phyloP scores from a whole-genome alignment of 2,113 vertebrate genomes.

The Xiphophorus hellerii region DNA sequence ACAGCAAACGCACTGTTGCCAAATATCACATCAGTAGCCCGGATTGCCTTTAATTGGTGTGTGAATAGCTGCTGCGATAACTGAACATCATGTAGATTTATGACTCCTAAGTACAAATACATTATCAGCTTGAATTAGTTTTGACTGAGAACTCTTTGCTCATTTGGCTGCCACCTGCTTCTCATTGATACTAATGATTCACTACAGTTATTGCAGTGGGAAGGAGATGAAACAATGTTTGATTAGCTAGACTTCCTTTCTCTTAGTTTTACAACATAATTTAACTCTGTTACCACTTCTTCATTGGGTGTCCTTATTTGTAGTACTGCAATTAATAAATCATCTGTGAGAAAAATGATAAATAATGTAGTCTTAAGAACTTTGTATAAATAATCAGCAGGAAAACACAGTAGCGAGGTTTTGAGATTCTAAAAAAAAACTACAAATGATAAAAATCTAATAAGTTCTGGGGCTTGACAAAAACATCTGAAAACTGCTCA shows the following conservation, averaged over 20 bases:
- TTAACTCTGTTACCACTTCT: conserved; percentile 39
- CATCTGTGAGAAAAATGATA: conserved; percentile 43
- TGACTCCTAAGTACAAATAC: conserved; percentile 40
- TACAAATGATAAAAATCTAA: conserved; percentile 19
- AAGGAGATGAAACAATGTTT: conserved; percentile 12
- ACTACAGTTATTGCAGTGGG: conserved; percentile 28
- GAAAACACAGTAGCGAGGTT: conserved; percentile 22
- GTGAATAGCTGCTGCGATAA: conserved; percentile 32
- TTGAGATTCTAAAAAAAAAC: conserved; percentile 30
- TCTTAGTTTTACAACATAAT: conserved; percentile 15
- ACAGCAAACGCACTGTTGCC: conserved; percentile 32
- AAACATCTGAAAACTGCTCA: conserved; percentile 11
- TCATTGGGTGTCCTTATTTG: conserved; percentile 30
- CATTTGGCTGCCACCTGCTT: conserved; percentile 58
- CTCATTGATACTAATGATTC: conserved; percentile 46
- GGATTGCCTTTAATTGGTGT: conserved; percentile 40
- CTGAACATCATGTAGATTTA: conserved; percentile 42
- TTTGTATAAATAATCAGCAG: conserved; percentile 35
- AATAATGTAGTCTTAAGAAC: conserved; percentile 52
- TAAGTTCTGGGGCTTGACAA: not conserved
- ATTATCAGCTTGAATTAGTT: conserved; percentile 28
- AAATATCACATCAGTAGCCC: conserved; percentile 46
- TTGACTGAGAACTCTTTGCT: conserved; percentile 45
- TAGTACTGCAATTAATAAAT: conserved; percentile 53
- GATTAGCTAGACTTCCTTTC: conserved; percentile 16